Conservation (phyloP, 2,113 vertebrate species). For the Campylorhamphus procurvoides region DNA sequence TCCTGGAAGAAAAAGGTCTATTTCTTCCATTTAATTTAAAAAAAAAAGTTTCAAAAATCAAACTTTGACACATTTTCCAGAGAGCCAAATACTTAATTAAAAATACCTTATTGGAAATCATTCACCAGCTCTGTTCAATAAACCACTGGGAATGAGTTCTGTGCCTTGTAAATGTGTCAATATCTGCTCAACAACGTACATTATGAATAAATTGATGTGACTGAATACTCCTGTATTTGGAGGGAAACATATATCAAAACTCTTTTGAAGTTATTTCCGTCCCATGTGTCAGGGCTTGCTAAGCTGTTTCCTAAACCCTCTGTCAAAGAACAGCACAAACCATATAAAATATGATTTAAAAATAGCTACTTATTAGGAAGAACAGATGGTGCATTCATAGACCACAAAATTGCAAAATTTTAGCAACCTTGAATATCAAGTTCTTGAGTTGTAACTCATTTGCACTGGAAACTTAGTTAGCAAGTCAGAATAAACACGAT, state of each 20-base stretch:
- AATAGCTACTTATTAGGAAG: conserved; percentile 34
- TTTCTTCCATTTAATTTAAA: not conserved
- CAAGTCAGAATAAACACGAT: not conserved
- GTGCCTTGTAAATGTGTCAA: not conserved
- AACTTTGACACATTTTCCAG: not conserved
- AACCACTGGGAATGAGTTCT: not conserved
- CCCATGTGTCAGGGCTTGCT: not conserved
- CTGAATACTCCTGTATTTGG: not conserved
- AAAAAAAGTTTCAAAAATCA: not conserved
- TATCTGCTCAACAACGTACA: not conserved
- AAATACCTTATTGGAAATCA: not conserved
- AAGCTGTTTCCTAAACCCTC: not conserved
- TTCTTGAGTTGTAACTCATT: conserved; percentile 50
- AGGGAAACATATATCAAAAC: not conserved
- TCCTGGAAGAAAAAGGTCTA: not conserved
- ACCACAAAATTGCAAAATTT: conserved; percentile 20
- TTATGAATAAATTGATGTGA: not conserved
- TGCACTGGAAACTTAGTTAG: conserved; percentile 42
- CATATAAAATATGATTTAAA: conserved; percentile 7
- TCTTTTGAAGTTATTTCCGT: conserved; percentile 37
- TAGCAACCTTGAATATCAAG: conserved; percentile 22
- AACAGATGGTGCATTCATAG: conserved; percentile 49
- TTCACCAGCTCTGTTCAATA: not conserved
- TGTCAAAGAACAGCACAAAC: conserved; percentile 8
- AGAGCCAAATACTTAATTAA: not conserved